Evolutionary conservation across 2,797 vertebrate genomes (phyloP), one percentile per base, ranked within the genome.

Genomic region (Takifugu ocellatus): DNA sequence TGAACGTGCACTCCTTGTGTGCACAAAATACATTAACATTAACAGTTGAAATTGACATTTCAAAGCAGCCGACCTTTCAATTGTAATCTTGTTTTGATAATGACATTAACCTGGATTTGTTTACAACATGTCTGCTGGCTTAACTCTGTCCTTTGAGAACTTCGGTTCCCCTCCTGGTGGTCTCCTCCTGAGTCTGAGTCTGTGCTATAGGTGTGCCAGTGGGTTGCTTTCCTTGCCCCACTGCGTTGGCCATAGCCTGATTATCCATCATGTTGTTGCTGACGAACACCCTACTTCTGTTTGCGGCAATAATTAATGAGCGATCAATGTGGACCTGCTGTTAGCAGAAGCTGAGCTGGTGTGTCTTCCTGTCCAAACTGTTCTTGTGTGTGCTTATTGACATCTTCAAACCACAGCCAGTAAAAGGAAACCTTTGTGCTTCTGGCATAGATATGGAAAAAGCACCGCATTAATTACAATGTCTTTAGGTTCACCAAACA

Each of bases 261-360:
- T 69, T 44, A 79, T 79, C 68, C 67, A 65, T 74, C 56, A 49
- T 69, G 53, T 54, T 59, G 64, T 56, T 76, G 54, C 66, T 68
- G 58, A 54, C 54, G 63, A 25, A 45, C 12, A 29, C 6, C 25
- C 62, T 51, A 66, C 68, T 57, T 62, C 74, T 60, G 58, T 63
- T 68, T 63, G 62, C 68, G 70, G 54, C 68, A 78, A 79, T 78
- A 79, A 78, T 72, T 0, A 10, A 73, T 73, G 58, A 66, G 45
- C 61, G 64, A 53, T 83, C 74, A 76, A 71, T 75, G 56, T 45
- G 49, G 25, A 12, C 63, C 55, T 58, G 63, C 63, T 72, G 78
- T 63, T 56, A n/a, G 50, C 5, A 39, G 44, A 49, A 72, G 61
- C 52, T 66, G 53, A 61, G 21, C 9, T 14, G 55, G 61, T 33